Base-by-base conservation (phyloP, 2,113 vertebrate species). In the Sander lucioperca region DNA sequence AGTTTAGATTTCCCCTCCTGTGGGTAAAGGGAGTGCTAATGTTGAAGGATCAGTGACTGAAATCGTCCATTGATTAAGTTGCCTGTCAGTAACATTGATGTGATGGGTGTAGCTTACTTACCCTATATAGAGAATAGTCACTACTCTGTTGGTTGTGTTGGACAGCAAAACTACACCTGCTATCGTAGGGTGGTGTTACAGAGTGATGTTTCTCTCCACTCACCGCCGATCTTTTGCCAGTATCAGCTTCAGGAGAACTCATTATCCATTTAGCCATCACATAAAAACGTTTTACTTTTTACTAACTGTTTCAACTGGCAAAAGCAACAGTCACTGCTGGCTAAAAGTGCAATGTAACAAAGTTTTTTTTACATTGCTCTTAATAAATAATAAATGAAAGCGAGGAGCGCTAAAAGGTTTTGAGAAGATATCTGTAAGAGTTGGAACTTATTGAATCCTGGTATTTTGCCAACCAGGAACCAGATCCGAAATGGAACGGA, bases 21-120 rank as follows among this genome's bases (percentile, higher is more conserved):
- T 36, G 19, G 21, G 56, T 36, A 54, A n/a, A 36, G 3, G 21
- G 10, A 19, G 43, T 6, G 21, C 39, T 36, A 57, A 36, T 27
- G 36, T 27, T 43, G n/a, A 79, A 69, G 30, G 67, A 64, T 64
- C 77, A 65, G 16, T 30, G 59, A 62, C 25, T n/a, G 9, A 65
- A 65, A 65, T 10, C 0, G 14, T 47, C 63, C 43, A 48, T 4
- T 25, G 65, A 68, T 51, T 33, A 18, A 19, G 45, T 50, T 11
- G 15, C 2, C 45, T 30, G 48, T 25, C 43, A 61, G 27, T 61
- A 15, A 61, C 27, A 27, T 25, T 33, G 23, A 58, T 4, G 15
- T 27, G 16, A 61, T 18, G 58, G 15, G 27, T 63, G 33, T n/a
- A 39, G 36, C 12, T 12, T 14, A n/a, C 18, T 13, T 63, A 39